Evolutionary conservation across 2,113 vertebrate genomes (phyloP), one percentile per base, ranked within the genome.

Genomic region (Phocoena sinus): DNA sequence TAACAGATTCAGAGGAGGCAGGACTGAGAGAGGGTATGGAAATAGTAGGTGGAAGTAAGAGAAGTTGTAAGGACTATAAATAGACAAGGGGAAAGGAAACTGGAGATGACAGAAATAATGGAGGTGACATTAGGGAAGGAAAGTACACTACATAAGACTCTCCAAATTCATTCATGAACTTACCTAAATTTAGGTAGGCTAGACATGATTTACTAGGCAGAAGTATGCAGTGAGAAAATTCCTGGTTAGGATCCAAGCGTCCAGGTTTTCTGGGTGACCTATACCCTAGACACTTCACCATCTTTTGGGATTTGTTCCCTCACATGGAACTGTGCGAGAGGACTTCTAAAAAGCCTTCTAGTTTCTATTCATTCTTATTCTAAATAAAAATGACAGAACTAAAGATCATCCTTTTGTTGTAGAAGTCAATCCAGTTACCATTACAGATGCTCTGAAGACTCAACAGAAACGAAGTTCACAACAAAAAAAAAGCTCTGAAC

Each of bases 371-470:
- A 20, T 38, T 77, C 91, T 85, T 77, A 76, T 33, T 89, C 15
- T 73, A 89, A 95, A 94, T 92, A 85, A 68, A 92, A 89, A 89
- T 26, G n/a, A 53, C 23, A 79, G 47, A 92, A 70, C 47, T 79
- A 81, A 91, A 93, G 67, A 41, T 95, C 9, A 70, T 3, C 80
- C 1, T 56, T 96, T 80, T 63, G 53, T 58, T 41, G n/a, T 77
- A 47, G 21, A 91, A 81, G 15, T 82, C 67, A 85, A 82, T 62
- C 70, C 18, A 58, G 12, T 94, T 94, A 94, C 15, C 47, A 76
- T 28, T 89, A 38, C 1, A 71, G n/a, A 25, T 70, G 17, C 12
- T 62, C 33, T 38, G 31, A 94, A 91, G 85, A 81, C 44, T 91
- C 44, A 58, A 58, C 56, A 33, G n/a, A 47, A 91, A 76, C 84